Conservation (phyloP, 2,888 invertebrate genomes). For the Macrophya annulata region DNA sequence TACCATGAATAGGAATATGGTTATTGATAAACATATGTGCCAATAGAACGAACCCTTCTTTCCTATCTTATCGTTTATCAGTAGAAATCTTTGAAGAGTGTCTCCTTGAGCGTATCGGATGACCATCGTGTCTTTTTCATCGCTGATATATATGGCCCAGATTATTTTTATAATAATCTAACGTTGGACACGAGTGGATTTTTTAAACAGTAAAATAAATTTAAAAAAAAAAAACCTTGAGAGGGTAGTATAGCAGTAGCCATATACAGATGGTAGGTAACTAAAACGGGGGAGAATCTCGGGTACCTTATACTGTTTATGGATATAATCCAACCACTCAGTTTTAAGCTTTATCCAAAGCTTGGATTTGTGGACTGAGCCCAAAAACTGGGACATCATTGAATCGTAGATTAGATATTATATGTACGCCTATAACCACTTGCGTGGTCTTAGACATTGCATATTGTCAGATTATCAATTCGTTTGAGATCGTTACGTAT, state of each 20-base stretch:
- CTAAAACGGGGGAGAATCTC: background rate
- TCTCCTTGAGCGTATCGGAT: background rate
- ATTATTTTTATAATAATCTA: background rate
- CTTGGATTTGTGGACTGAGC: conserved; percentile 35
- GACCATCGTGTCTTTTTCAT: conserved; percentile 1
- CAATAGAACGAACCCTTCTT: background rate
- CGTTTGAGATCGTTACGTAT: background rate
- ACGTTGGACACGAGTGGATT: background rate
- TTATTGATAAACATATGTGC: background rate
- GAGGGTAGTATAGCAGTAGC: background rate
- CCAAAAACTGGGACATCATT: conserved; percentile 43
- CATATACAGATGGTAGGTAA: background rate
- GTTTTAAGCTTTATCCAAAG: conserved; percentile 23
- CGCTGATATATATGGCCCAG: conserved; percentile 5
- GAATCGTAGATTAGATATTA: conserved; percentile 42
- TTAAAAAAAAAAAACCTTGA: background rate
- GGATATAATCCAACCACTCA: conserved; percentile 39
- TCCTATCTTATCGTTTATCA: background rate
- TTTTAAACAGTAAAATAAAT: background rate
- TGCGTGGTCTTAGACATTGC: background rate
- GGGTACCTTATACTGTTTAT: background rate
- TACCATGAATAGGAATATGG: background rate
- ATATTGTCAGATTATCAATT: background rate
- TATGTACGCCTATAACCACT: background rate
- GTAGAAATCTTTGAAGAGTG: background rate